These are phyloP conservation scores for Rousettus leschenaultii DNA, from an alignment of 2,113 vertebrate genomes.

Conservation along the genomic window DNA sequence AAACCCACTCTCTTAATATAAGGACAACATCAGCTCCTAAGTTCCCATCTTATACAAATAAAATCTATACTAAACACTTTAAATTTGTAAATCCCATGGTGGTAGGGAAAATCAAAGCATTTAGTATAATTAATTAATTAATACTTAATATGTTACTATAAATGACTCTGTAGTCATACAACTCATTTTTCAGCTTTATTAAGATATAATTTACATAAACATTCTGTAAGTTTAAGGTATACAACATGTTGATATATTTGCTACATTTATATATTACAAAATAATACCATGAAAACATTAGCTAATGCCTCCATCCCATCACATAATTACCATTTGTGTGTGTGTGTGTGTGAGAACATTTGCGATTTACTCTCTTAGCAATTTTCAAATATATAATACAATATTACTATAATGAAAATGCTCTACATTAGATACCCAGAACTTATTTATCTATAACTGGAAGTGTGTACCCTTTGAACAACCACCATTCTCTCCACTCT, in stretches of 20 bases:
- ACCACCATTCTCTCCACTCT: background rate
- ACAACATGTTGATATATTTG: background rate
- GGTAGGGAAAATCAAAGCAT: background rate
- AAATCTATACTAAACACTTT: slow-evolving; percentile 7
- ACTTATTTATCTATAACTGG: background rate
- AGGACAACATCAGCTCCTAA: background rate
- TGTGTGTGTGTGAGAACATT: background rate
- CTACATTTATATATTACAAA: background rate
- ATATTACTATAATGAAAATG: background rate
- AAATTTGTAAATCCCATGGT: background rate
- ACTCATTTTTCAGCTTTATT: background rate
- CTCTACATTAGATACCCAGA: background rate
- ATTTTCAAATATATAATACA: background rate
- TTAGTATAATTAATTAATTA: background rate
- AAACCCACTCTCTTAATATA: slow-evolving; percentile 21
- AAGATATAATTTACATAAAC: background rate
- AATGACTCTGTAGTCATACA: background rate
- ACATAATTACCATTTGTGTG: background rate
- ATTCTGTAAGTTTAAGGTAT: background rate
- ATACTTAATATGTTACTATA: background rate
- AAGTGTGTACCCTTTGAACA: background rate
- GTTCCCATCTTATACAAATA: slow-evolving; percentile 3
- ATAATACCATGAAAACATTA: background rate
- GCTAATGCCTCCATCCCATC: background rate
- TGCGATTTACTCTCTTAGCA: background rate